phyloP scores from a whole-genome alignment of 1,140 invertebrate species.

The Phocides pigmalion region DNA sequence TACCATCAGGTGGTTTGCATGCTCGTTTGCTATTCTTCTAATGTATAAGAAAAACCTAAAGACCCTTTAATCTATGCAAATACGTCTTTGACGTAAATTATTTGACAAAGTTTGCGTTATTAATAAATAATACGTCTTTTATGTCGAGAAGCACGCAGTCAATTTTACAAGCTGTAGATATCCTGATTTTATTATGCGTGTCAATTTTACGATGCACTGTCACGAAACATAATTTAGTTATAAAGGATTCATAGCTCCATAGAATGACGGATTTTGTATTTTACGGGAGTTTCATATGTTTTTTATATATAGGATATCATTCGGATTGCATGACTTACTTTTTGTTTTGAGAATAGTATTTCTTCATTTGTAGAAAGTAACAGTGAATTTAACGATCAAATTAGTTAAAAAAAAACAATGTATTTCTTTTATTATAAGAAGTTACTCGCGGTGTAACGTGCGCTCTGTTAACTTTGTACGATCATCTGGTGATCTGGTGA shows the following conservation, averaged over 20 bases:
- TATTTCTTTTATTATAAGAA: too few relatives aligned
- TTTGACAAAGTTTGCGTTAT: constrained; percentile 29
- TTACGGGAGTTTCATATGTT: constrained; percentile 27
- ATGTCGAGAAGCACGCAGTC: constrained; percentile 45
- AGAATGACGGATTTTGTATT: constrained; percentile 24
- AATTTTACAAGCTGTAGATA: constrained; percentile 60
- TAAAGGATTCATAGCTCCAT: constrained; percentile 20
- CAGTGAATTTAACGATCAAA: too few relatives aligned
- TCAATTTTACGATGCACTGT: constrained; percentile 56
- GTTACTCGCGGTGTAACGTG: too few relatives aligned
- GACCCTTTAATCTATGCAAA: too few relatives aligned
- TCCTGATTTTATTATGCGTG: constrained; percentile 59
- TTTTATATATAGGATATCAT: neutral
- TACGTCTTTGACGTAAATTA: neutral
- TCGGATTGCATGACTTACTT: neutral
- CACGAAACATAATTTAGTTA: constrained; percentile 50
- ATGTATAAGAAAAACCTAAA: too few relatives aligned
- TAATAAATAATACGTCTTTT: constrained; percentile 52
- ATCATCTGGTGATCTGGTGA: too few relatives aligned
- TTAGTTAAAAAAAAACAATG: too few relatives aligned
- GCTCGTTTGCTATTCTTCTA: too few relatives aligned
- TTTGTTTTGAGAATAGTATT: too few relatives aligned
- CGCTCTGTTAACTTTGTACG: too few relatives aligned
- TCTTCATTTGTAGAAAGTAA: too few relatives aligned
- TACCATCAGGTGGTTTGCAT: too few relatives aligned